Percentiles rank a stretch among this genome's conserved stretches.
These are phyloP conservation scores for Aurelia sp. DNA, from an alignment of 30 jellyfish, hydroid and myxozoan genomes.

Conservation along the genomic window DNA sequence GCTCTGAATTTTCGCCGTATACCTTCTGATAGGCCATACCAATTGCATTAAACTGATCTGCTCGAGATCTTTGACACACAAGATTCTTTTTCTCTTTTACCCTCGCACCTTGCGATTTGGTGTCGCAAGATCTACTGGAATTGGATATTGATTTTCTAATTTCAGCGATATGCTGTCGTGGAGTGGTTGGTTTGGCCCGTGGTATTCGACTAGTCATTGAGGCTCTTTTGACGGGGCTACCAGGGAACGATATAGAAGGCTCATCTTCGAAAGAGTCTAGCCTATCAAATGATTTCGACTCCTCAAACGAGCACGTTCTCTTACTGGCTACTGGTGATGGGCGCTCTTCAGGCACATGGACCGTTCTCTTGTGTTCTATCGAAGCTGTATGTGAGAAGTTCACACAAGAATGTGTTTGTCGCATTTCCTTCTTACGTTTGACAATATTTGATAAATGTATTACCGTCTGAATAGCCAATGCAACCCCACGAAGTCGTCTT, in stretches of 20 bases:
- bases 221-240: constrained; percentile 73
- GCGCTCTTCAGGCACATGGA: constrained; percentile 29
- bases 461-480: constrained; percentile 95
- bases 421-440: constrained; percentile 53
- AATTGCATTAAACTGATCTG: constrained; percentile 59
- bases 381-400: constrained; percentile 29
- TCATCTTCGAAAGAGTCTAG: constrained; percentile 45
- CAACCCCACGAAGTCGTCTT: constrained; percentile 87
- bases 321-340: constrained; percentile 13
- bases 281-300: constrained; percentile 59
- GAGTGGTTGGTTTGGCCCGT: constrained; percentile 82
- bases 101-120: constrained; percentile 9
- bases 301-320: constrained; percentile 70
- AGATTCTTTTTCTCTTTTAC: constrained; percentile 27
- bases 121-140: constrained; percentile 43
- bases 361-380: constrained; percentile 25
- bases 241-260: constrained; percentile 58
- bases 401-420: constrained; percentile 55
- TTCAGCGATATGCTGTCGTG: constrained; percentile 89
- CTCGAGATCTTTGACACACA: constrained; percentile 39
- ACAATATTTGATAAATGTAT: constrained; percentile 85
- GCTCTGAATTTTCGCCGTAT: constrained; percentile 16
- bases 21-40: constrained; percentile 69
- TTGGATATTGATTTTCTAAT: constrained; percentile 82
- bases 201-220: constrained; percentile 87